A percentile compares a stretch with the other conserved stretches of the same genome.
These are phyloP conservation scores for Drosophila tsacasi DNA, from an alignment of 1,140 invertebrate genomes.

Conservation along the genomic window DNA sequence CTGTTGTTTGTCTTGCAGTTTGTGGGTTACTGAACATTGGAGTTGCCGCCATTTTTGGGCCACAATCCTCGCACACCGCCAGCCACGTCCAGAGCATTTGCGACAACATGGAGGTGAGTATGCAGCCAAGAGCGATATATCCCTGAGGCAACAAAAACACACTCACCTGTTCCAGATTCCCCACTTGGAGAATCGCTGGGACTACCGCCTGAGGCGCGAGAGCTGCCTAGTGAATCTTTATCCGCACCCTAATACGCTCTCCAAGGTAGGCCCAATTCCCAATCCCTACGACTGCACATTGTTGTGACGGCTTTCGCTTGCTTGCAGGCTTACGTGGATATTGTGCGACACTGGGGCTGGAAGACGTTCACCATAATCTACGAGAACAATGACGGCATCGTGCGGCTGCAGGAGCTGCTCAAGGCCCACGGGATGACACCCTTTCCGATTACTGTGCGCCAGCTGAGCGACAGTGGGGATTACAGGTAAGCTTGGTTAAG, in stretches of 20 bases:
- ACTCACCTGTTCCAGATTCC: conserved; percentile 88
- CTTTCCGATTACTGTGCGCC: conserved; percentile 92
- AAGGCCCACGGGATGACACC: conserved; percentile 94
- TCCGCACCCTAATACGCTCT: conserved; percentile 95
- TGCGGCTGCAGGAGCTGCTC: conserved; percentile 95
- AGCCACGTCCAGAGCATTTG: conserved; percentile 98
- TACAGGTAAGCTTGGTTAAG: conserved; percentile 88
- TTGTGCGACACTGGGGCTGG: conserved; percentile 96
- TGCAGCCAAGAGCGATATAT: neutral
- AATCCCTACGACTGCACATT: conserved; percentile 3
- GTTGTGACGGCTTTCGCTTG: conserved; percentile 24
- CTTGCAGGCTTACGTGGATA: conserved; percentile 93
- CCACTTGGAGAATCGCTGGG: conserved; percentile 97
- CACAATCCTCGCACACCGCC: conserved; percentile 94
- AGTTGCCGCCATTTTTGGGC: conserved; percentile 97
- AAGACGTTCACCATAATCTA: conserved; percentile 97
- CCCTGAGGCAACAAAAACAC: neutral
- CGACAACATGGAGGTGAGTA: conserved; percentile 93
- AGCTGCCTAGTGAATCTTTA: conserved; percentile 97
- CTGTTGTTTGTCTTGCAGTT: conserved; percentile 88
- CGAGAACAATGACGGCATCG: conserved; percentile 96
- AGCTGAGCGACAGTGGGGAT: conserved; percentile 92
- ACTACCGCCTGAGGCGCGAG: conserved; percentile 93
- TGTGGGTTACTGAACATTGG: conserved; percentile 94
- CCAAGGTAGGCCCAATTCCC: conserved; percentile 88